A percentile compares a stretch with the other conserved stretches of the same genome.
phyloP scores from a whole-genome alignment of 1,140 invertebrate genomes.

The Ditylenchus dipsaci region DNA sequence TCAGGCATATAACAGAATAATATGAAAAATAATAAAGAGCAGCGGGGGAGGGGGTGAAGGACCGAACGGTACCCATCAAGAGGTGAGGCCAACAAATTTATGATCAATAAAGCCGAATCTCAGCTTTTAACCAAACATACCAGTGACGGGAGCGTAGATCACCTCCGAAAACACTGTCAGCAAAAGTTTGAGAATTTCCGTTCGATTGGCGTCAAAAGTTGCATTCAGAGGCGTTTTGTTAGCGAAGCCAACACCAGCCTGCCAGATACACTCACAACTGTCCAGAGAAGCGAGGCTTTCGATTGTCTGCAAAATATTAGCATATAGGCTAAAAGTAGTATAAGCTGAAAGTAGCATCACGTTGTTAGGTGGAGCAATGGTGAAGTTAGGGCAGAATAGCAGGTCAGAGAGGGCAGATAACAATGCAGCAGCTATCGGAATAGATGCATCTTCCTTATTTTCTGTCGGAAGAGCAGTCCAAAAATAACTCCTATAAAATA shows the following conservation, averaged over 20 bases:
- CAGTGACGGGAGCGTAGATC: constrained; percentile 81
- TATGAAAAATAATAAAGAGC: constrained; percentile 13
- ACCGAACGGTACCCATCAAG: too few relatives aligned
- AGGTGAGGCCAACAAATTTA: too few relatives aligned
- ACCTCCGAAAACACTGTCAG: constrained; percentile 94
- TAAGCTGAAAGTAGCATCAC: constrained; percentile 27
- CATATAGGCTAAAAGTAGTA: neutral
- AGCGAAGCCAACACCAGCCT: constrained; percentile 95
- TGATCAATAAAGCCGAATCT: neutral
- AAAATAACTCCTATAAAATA: too few relatives aligned
- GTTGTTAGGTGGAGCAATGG: constrained; percentile 66
- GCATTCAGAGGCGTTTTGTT: constrained; percentile 77
- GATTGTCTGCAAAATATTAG: constrained; percentile 74
- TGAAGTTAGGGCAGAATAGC: constrained; percentile 97
- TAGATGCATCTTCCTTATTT: constrained; percentile 8
- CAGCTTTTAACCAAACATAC: too few relatives aligned
- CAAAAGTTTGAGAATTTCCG: constrained; percentile 84
- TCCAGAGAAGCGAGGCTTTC: constrained; percentile 89
- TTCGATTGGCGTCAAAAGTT: constrained; percentile 77
- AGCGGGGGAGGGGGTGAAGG: neutral
- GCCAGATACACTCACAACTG: constrained; percentile 99
- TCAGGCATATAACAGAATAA: too few relatives aligned
- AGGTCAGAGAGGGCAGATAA: constrained; percentile 67
- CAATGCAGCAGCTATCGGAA: constrained; percentile 44
- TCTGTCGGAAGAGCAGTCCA: constrained; percentile 66